Evolutionary conservation across 2,113 vertebrate genomes (phyloP), one percentile per base, ranked within the genome.

Genomic region (Numida meleagris): DNA sequence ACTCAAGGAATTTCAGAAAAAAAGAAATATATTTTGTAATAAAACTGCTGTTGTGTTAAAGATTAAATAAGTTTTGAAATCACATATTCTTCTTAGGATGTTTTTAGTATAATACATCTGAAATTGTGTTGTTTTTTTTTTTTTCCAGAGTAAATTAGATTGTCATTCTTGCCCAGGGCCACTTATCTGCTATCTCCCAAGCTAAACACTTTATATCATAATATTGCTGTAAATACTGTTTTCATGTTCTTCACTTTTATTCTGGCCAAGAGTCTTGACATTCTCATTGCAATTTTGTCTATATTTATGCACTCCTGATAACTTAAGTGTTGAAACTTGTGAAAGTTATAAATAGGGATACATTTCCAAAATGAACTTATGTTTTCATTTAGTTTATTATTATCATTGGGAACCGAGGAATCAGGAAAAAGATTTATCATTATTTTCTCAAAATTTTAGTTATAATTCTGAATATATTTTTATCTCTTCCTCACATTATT

Each of bases 1-100:
- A 86, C 65, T 79, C 14, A 62, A 94, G 67, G 65, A 90, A 75
- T 91, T 79, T 63, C 31, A 75, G 34, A 77, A 77, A 85, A 85
- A 79, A 8, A 40, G 1, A 88, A 79, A 84, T 43, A 27, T 12
- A 76, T 36, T 48, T 91, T 85, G 86, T 43, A 82, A 50, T 79
- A 75, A 55, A 57, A 40, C 20, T 61, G 9, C 3, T 34, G 76
- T 36, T 70, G 31, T 86, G 75, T 68, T 73, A 67, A 94, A 82
- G 48, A 63, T 57, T 73, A 82, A 61, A 70, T 72, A 27, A 23
- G 17, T 65, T 84, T 90, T 90, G 31, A 89, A 87, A 63, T 55
- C 24, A 89, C 18, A 51, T 70, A 10, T 20, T 8, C 6, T 50
- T 65, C 70, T 86, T 72, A 66, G 21, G 17, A 61, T 88, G 14